These are phyloP conservation scores for Eufriesea mexicana DNA, from an alignment of 1,140 invertebrate genomes.

Conservation along the genomic window DNA sequence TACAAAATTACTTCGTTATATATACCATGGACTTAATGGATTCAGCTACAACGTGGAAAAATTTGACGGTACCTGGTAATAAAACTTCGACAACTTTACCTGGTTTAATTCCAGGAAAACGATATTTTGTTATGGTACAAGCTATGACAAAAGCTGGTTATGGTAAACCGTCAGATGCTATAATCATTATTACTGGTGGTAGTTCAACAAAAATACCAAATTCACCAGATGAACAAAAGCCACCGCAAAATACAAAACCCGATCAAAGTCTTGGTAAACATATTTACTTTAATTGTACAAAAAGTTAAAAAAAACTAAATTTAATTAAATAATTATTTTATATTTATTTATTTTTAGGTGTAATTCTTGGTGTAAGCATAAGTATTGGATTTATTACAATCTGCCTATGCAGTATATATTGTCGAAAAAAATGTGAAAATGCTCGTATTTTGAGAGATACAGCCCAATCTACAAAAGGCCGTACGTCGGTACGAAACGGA, in stretches of 20 bases:
- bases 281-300: background rate
- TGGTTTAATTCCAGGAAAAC: slow-evolving; percentile 79
- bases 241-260: slow-evolving; percentile 72
- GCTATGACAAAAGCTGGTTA: slow-evolving; percentile 83
- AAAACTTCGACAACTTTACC: slow-evolving; percentile 77
- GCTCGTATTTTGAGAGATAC: slow-evolving; percentile 72
- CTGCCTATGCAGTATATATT: slow-evolving; percentile 80
- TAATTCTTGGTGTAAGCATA: slow-evolving; percentile 78
- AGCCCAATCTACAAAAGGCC: slow-evolving; percentile 72
- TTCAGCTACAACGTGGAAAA: slow-evolving; percentile 76
- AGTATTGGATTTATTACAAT: slow-evolving; percentile 77
- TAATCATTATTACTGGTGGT: slow-evolving; percentile 75
- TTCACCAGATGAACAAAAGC: slow-evolving; percentile 72
- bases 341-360: slow-evolving; percentile 58
- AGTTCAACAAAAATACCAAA: slow-evolving; percentile 67
- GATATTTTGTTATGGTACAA: slow-evolving; percentile 83
- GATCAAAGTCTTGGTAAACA: slow-evolving; percentile 80
- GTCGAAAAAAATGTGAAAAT: slow-evolving; percentile 76
- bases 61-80: slow-evolving; percentile 78
- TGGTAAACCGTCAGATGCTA: slow-evolving; percentile 80
- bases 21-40: slow-evolving; percentile 77
- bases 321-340: background rate
- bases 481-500: slow-evolving; percentile 70
- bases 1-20: slow-evolving; percentile 80
- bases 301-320: background rate